phyloP scores from a whole-genome alignment of 53 echinoderm and acorn worm genomes.

The Zoroaster sp. region DNA sequence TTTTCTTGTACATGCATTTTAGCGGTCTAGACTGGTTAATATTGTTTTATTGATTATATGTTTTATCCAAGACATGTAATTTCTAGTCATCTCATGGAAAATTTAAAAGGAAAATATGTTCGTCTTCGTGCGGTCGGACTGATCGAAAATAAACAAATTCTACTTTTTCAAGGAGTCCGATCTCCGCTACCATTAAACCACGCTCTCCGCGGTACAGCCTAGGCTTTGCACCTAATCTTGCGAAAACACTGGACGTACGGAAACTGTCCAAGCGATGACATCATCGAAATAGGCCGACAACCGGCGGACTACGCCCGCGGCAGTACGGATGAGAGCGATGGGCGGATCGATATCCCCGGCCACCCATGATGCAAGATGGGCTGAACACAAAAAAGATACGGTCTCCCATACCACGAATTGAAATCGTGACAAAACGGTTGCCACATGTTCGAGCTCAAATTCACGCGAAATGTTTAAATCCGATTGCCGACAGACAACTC shows the following conservation, averaged over 20 bases:
- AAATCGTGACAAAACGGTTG: constrained; percentile 3
- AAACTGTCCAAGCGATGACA: constrained; percentile 34
- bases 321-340: not conserved
- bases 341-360: not conserved
- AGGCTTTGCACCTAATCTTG: constrained; percentile 5
- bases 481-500: constrained; percentile 1
- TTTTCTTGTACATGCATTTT: too few relatives aligned
- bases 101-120: too few relatives aligned
- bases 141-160: too few relatives aligned
- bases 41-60: too few relatives aligned
- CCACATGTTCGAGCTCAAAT: constrained; percentile 8
- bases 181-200: not conserved
- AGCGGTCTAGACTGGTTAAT: too few relatives aligned
- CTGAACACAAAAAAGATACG: not conserved
- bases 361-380: constrained; percentile 26
- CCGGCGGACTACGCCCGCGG: not conserved
- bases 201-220: not conserved
- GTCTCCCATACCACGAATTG: not conserved
- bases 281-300: not conserved
- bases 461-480: constrained; percentile 5
- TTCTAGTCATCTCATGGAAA: too few relatives aligned
- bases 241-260: constrained; percentile 29
- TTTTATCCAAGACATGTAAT: too few relatives aligned
- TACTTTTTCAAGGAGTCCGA: not conserved
- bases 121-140: too few relatives aligned